Evolutionary conservation across 1,140 invertebrate genomes (phyloP).

Genomic region (Argopecten irradians): DNA sequence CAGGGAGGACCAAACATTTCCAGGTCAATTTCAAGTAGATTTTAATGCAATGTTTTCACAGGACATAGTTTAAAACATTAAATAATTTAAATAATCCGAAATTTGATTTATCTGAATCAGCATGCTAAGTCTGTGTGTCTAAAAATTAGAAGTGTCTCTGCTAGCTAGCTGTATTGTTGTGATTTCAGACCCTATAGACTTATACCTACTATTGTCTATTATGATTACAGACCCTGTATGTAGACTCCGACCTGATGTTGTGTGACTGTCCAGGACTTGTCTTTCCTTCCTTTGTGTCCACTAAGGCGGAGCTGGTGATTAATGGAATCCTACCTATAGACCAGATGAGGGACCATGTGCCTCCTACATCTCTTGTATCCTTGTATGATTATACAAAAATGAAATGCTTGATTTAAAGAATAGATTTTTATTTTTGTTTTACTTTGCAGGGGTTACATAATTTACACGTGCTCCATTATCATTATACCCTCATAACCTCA

Average conservation of each 20-base stretch:
- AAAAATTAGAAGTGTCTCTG: no score
- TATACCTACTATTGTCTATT: conserved; percentile 34
- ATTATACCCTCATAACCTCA: no score
- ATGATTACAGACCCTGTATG: conserved; percentile 84
- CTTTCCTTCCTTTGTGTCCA: conserved; percentile 95
- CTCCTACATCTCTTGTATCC: conserved; percentile 80
- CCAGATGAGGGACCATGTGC: conserved; percentile 91
- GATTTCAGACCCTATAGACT: no score
- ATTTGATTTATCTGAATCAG: no score
- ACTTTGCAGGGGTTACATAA: background rate
- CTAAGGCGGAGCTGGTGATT: conserved; percentile 95
- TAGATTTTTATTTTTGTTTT: background rate
- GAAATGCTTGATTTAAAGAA: background rate
- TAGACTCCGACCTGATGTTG: conserved; percentile 89
- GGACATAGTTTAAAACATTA: no score
- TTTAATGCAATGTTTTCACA: no score
- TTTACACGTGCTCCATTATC: no score
- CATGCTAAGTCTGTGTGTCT: no score
- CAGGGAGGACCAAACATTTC: conserved; percentile 96
- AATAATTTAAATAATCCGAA: no score
- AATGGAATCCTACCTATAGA: conserved; percentile 98
- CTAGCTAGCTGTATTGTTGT: no score
- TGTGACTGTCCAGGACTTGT: conserved; percentile 99
- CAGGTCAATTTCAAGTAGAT: conserved; percentile 78
- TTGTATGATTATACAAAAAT: conserved; percentile 38